phyloP scores from a whole-genome alignment of 2,113 vertebrate genomes.

The Silurus meridionalis region DNA sequence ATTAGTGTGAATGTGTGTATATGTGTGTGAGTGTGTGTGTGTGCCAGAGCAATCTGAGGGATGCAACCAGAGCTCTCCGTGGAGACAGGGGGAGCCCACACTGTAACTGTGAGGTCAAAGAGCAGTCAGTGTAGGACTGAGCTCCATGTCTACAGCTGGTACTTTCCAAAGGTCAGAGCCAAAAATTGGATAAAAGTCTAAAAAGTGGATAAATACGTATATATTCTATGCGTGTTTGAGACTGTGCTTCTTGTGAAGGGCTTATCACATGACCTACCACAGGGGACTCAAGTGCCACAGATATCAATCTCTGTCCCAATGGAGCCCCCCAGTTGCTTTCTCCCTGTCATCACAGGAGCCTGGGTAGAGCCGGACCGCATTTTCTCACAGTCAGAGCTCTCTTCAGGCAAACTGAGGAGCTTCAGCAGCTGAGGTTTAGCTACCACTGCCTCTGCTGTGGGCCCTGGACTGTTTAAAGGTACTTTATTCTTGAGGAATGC shows the following conservation, averaged over 20 bases:
- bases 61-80: slow-evolving; percentile 67
- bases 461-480: slow-evolving; percentile 65
- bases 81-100: slow-evolving; percentile 58
- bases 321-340: slow-evolving; percentile 60
- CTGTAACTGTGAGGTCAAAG: slow-evolving; percentile 69
- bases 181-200: slow-evolving; percentile 1
- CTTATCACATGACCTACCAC: slow-evolving; percentile 61
- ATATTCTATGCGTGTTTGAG: neutral
- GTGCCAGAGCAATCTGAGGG: slow-evolving; percentile 48
- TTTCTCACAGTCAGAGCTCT: slow-evolving; percentile 58
- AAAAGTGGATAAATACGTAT: slow-evolving; percentile 6
- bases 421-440: slow-evolving; percentile 64
- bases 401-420: slow-evolving; percentile 54
- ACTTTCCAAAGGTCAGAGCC: slow-evolving; percentile 12
- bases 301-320: slow-evolving; percentile 42
- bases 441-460: slow-evolving; percentile 44
- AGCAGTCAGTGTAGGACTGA: slow-evolving; percentile 63
- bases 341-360: slow-evolving; percentile 63
- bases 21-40: slow-evolving; percentile 24
- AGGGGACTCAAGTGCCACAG: slow-evolving; percentile 50
- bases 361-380: slow-evolving; percentile 48
- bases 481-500: slow-evolving; percentile 71
- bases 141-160: slow-evolving; percentile 70
- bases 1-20: slow-evolving; percentile 24
- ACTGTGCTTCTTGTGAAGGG: slow-evolving; percentile 43